Conservation (phyloP, 1,140 invertebrate genomes). For the Harpegnathos saltator region DNA sequence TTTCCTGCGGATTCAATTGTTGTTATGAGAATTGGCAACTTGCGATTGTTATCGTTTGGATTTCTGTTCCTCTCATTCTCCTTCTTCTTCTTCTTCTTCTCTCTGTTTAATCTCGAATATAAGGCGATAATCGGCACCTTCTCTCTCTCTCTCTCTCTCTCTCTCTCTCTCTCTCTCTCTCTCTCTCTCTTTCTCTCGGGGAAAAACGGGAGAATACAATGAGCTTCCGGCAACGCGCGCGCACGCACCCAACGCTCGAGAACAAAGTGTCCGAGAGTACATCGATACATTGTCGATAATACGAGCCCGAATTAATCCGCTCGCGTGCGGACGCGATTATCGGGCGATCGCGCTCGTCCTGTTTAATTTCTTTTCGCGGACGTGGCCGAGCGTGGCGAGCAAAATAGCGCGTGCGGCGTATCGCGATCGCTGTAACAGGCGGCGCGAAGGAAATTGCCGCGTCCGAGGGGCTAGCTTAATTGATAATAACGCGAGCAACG, state of each 20-base stretch:
- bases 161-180: too few species aligned
- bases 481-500: constrained; percentile 54
- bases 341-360: constrained; percentile 30
- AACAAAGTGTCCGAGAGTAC: constrained; percentile 5
- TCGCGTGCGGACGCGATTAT: constrained; percentile 32
- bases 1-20: too few species aligned
- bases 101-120: too few species aligned
- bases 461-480: constrained; percentile 59
- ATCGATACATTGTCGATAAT: constrained; percentile 34
- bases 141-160: too few species aligned
- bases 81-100: too few species aligned
- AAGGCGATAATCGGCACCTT: neutral
- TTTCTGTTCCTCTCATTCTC: too few species aligned
- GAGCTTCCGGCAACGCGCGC: neutral
- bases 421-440: constrained; percentile 56
- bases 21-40: too few species aligned
- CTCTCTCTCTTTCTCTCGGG: too few species aligned
- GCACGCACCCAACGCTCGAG: neutral
- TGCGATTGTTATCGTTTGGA: too few species aligned
- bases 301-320: constrained; percentile 4
- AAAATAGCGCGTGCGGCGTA: constrained; percentile 54
- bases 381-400: constrained; percentile 47
- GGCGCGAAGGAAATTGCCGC: constrained; percentile 65
- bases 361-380: constrained; percentile 63
- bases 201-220: neutral